A percentile compares a stretch with the other conserved stretches of the same genome.
Evolutionary conservation across 1,140 invertebrate species (phyloP).

Genomic region (Trialeurodes vaporariorum): DNA sequence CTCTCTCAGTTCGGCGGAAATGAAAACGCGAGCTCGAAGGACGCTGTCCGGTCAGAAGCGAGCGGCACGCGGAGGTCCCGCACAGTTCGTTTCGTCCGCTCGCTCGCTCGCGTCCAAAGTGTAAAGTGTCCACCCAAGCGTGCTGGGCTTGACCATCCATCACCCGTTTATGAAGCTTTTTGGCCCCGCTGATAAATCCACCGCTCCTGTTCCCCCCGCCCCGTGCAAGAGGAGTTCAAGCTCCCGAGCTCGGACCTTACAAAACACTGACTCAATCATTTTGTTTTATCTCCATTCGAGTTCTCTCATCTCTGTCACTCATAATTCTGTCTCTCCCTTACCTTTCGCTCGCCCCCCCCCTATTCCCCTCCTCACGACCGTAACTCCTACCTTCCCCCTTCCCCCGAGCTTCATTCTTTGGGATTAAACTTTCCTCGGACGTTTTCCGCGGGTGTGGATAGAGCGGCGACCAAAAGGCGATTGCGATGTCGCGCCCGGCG

Average conservation of each 20-base stretch:
- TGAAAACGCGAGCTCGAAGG: no score
- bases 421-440: not conserved
- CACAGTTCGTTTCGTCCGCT: no score
- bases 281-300: not conserved
- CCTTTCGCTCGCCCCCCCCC: no score
- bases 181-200: not conserved
- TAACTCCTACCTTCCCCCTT: not conserved
- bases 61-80: no score
- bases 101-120: no score
- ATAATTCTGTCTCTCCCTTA: not conserved
- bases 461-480: no score
- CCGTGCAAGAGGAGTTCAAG: no score
- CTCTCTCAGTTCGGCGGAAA: not conserved
- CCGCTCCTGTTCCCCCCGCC: no score
- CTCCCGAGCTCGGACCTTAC: not conserved
- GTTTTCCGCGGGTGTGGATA: no score
- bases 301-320: not conserved
- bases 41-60: not conserved
- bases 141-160: not conserved
- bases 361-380: not conserved
- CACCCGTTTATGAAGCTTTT: not conserved
- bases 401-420: not conserved
- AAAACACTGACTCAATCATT: not conserved
- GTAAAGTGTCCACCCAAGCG: not conserved
- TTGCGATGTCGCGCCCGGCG: no score